A percentile compares a stretch with the other conserved stretches of the same genome.
These are phyloP conservation scores for Scophthalmus maximus DNA, from an alignment of 2,113 vertebrate species.

Conservation along the genomic window DNA sequence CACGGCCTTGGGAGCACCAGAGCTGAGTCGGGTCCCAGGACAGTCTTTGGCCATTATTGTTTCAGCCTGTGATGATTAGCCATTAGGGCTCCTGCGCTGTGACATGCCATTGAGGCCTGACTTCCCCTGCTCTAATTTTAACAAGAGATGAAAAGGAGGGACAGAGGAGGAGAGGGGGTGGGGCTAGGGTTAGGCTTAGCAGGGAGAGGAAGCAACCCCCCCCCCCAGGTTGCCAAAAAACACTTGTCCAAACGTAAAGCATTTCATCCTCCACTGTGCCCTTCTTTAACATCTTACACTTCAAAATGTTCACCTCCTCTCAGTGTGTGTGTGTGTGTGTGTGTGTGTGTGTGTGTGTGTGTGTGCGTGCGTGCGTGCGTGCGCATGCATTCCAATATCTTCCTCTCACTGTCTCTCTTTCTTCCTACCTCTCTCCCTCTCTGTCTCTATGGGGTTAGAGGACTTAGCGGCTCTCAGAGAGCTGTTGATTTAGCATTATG, in stretches of 20 bases:
- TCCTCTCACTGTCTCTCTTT: slow-evolving; percentile 22
- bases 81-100: slow-evolving; percentile 54
- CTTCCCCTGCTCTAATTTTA: slow-evolving; percentile 56
- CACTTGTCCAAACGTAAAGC: slow-evolving; percentile 67
- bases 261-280: slow-evolving; percentile 60
- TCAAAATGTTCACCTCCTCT: slow-evolving; percentile 39
- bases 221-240: slow-evolving; percentile 54
- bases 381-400: neutral
- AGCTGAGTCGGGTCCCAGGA: slow-evolving; percentile 44
- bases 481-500: slow-evolving; percentile 77
- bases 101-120: slow-evolving; percentile 43
- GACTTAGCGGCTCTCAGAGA: slow-evolving; percentile 61
- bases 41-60: slow-evolving; percentile 59
- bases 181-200: slow-evolving; percentile 55
- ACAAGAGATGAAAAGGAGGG: slow-evolving; percentile 43
- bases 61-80: slow-evolving; percentile 64
- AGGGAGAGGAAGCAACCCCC: slow-evolving; percentile 34
- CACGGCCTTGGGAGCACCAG: slow-evolving; percentile 24
- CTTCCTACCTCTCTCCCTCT: slow-evolving; percentile 20
- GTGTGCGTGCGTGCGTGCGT: slow-evolving; percentile 11
- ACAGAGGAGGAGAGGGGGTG: slow-evolving; percentile 28
- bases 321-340: neutral
- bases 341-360: slow-evolving; percentile 8
- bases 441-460: slow-evolving; percentile 58
- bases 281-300: slow-evolving; percentile 53